Percentiles rank a stretch among this genome's conserved stretches.
Conservation (phyloP, 2,113 vertebrate species). For the Ibidorhyncha struthersii region DNA sequence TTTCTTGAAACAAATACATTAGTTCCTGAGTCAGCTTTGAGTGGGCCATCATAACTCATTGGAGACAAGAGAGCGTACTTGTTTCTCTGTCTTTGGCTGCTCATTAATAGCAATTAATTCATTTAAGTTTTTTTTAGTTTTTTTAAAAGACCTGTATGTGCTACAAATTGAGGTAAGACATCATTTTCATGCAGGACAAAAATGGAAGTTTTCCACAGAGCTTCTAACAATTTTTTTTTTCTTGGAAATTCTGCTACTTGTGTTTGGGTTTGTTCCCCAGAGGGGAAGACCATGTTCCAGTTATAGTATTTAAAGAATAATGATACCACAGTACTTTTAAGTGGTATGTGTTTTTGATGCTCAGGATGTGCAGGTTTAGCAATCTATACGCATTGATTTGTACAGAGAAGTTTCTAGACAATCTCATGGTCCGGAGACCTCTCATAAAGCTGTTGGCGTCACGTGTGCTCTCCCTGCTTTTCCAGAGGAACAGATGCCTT, state of each 20-base stretch:
- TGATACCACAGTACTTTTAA: background rate
- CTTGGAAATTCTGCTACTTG: background rate
- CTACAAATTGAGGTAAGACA: background rate
- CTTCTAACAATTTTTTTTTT: background rate
- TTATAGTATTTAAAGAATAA: background rate
- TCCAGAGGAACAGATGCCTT: background rate
- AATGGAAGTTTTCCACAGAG: background rate
- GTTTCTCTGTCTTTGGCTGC: background rate
- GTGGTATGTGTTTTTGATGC: background rate
- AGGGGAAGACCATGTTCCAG: background rate
- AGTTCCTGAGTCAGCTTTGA: constrained; percentile 50
- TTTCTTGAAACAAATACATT: constrained; percentile 23
- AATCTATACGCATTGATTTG: background rate
- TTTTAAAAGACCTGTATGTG: background rate
- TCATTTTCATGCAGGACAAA: background rate
- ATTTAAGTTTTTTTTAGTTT: background rate
- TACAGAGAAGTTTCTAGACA: background rate
- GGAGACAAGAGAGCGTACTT: background rate
- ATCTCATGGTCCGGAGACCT: background rate
- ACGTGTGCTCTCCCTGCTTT: background rate
- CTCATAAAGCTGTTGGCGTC: background rate
- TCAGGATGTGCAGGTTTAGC: background rate
- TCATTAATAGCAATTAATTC: background rate
- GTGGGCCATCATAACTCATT: background rate
- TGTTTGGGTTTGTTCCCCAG: background rate